phyloP scores from a whole-genome alignment of 2,113 vertebrate species.

The Sebastes schlegelii region DNA sequence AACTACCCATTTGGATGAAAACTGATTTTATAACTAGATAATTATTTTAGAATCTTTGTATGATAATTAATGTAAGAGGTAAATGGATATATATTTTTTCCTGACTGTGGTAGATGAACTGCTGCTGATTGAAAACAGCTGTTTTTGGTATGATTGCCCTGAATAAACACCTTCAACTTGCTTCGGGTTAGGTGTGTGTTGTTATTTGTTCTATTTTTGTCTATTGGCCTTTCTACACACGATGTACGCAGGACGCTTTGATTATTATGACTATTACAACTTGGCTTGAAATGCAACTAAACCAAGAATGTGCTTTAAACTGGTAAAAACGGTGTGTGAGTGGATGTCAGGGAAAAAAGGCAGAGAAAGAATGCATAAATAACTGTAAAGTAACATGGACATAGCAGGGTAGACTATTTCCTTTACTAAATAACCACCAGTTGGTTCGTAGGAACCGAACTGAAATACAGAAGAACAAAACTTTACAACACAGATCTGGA shows the following conservation, averaged over 20 bases:
- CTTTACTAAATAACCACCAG: neutral
- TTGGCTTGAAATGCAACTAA: neutral
- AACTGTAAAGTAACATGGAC: neutral
- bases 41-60: slow-evolving; percentile 66
- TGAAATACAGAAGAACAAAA: neutral
- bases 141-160: slow-evolving; percentile 35
- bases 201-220: neutral
- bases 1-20: slow-evolving; percentile 29
- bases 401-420: neutral
- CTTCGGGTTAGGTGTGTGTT: neutral
- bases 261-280: neutral
- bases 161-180: slow-evolving; percentile 57
- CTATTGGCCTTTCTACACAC: neutral
- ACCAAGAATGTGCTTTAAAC: too few species aligned
- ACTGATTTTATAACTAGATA: slow-evolving; percentile 48
- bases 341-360: neutral
- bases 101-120: slow-evolving; percentile 16
- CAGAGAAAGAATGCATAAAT: neutral
- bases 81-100: slow-evolving; percentile 64
- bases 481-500: neutral
- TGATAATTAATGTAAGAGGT: slow-evolving; percentile 50
- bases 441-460: neutral
- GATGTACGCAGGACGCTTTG: neutral
- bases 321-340: too few species aligned
- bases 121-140: slow-evolving; percentile 42